Evolutionary conservation across 1,140 invertebrate species (phyloP).

Genomic region (Euwallacea fornicatus): DNA sequence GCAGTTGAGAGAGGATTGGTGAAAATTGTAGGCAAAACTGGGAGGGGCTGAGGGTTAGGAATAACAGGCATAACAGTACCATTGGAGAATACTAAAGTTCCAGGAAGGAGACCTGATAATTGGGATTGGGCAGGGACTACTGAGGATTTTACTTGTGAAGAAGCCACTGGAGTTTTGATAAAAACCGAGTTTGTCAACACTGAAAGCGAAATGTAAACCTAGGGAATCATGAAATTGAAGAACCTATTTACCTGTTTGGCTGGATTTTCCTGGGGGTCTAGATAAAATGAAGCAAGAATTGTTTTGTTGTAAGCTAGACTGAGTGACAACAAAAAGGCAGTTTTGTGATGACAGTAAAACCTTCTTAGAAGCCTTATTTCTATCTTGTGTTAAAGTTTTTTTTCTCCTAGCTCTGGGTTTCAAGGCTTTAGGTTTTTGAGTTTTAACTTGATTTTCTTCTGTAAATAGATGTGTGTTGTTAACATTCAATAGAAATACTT

Average conservation of each 20-base stretch:
- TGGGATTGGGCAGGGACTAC: constrained; percentile 19
- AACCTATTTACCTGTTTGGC: constrained; percentile 36
- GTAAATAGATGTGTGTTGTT: not conserved
- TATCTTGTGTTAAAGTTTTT: constrained; percentile 16
- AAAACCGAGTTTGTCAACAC: constrained; percentile 43
- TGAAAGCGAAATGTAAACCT: constrained; percentile 24
- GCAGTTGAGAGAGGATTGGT: constrained; percentile 31
- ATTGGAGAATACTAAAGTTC: constrained; percentile 49
- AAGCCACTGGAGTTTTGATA: constrained; percentile 40
- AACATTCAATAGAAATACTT: too few relatives aligned
- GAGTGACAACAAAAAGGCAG: constrained; percentile 41
- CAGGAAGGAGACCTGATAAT: constrained; percentile 40
- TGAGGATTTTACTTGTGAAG: constrained; percentile 39
- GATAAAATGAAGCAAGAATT: constrained; percentile 44
- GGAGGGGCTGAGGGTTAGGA: constrained; percentile 34
- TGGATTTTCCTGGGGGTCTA: constrained; percentile 26
- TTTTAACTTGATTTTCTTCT: constrained; percentile 31
- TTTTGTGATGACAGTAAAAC: constrained; percentile 24
- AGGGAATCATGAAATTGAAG: constrained; percentile 2
- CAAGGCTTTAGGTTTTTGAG: not conserved
- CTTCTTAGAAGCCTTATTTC: constrained; percentile 12
- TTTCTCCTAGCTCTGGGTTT: not conserved
- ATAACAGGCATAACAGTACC: constrained; percentile 46
- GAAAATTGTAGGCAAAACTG: constrained; percentile 25
- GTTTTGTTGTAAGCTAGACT: constrained; percentile 27